These are phyloP conservation scores for Agonopterix arenella DNA, from an alignment of 2,888 invertebrate species.

Conservation along the genomic window DNA sequence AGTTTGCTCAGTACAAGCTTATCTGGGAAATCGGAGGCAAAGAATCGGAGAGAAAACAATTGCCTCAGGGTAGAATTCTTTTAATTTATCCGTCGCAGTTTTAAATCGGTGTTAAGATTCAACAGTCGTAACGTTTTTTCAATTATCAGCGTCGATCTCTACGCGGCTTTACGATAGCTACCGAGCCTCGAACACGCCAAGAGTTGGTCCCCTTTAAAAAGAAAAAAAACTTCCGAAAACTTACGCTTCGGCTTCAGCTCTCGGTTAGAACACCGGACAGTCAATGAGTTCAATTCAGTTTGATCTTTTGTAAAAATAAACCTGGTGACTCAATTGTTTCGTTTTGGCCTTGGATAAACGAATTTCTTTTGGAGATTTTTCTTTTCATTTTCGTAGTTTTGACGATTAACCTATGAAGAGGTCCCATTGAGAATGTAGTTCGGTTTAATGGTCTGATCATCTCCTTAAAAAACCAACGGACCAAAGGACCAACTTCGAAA, in stretches of 20 bases:
- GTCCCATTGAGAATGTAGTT: too few relatives aligned
- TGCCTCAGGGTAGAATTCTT: constrained; percentile 51
- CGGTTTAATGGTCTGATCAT: too few relatives aligned
- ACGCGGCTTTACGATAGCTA: constrained; percentile 61
- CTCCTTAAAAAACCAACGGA: too few relatives aligned
- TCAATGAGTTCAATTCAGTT: constrained; percentile 28
- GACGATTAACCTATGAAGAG: too few relatives aligned
- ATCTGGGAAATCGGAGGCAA: constrained; percentile 53
- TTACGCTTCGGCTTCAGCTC: constrained; percentile 26
- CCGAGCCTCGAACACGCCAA: constrained; percentile 47
- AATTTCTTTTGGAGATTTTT: not conserved
- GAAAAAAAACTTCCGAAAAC: constrained; percentile 22
- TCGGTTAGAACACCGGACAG: constrained; percentile 16
- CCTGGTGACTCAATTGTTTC: not conserved
- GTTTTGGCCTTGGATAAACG: too few relatives aligned
- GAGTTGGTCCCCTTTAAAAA: constrained; percentile 18
- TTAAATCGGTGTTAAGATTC: constrained; percentile 73
- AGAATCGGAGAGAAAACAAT: constrained; percentile 60
- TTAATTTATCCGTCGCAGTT: constrained; percentile 71
- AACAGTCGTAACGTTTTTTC: constrained; percentile 64
- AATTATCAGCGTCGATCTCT: constrained; percentile 66
- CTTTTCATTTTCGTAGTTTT: too few relatives aligned
- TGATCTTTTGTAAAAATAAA: constrained; percentile 13
- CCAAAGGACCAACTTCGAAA: too few relatives aligned
- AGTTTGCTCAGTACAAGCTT: constrained; percentile 61